These are phyloP conservation scores for Aspidiotus rigidus DNA, from an alignment of 2,888 invertebrate genomes.

Conservation along the genomic window DNA sequence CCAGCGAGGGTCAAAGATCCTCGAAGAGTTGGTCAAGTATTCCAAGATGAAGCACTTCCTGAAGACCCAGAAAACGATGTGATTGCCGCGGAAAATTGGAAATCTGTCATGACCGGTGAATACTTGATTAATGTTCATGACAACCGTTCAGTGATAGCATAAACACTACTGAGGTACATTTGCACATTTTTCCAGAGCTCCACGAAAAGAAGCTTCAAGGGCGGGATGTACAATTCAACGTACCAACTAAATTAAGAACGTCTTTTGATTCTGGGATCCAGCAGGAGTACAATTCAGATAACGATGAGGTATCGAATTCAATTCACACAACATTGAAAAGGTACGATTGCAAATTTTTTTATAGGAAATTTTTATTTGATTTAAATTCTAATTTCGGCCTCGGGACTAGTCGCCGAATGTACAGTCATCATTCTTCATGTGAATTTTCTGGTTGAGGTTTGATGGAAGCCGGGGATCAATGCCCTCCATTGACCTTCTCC, in stretches of 20 bases:
- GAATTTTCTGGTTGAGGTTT: too few species aligned
- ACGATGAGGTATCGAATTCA: constrained; percentile 34
- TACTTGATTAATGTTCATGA: too few species aligned
- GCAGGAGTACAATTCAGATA: constrained; percentile 33
- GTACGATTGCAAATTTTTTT: constrained; percentile 9
- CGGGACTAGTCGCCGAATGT: too few species aligned
- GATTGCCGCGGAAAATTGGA: constrained; percentile 22
- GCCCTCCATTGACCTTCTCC: too few species aligned
- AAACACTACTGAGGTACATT: too few species aligned
- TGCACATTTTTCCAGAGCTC: constrained; percentile 2
- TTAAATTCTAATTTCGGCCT: too few species aligned
- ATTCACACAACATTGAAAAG: constrained; percentile 35
- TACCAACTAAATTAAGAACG: constrained; percentile 14
- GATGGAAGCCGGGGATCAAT: neutral
- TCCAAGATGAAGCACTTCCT: constrained; percentile 19
- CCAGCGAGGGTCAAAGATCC: constrained; percentile 7
- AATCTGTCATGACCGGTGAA: constrained; percentile 27
- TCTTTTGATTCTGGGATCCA: constrained; percentile 35
- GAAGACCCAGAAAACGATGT: constrained; percentile 6
- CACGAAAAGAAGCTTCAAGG: constrained; percentile 19
- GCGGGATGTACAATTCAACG: neutral
- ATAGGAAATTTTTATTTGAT: too few species aligned
- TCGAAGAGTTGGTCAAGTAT: constrained; percentile 18
- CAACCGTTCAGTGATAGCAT: too few species aligned
- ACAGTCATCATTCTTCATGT: too few species aligned